Evolutionary conservation across 2,797 vertebrate genomes (phyloP).

Genomic region (Perodicticus potto): DNA sequence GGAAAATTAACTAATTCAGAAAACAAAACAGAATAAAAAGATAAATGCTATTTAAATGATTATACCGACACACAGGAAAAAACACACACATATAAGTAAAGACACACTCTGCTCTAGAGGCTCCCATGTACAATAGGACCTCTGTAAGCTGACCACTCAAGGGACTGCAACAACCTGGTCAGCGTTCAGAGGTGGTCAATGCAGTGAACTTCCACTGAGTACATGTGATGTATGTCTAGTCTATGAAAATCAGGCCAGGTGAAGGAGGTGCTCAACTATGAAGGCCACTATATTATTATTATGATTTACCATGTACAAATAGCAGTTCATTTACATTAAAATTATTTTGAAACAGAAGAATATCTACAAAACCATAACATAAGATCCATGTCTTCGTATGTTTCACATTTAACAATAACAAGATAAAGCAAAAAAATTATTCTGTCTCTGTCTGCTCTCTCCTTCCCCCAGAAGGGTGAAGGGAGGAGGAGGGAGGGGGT

Average conservation of each 20-base stretch:
- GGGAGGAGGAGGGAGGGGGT: too few relatives aligned
- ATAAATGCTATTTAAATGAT: slow-evolving; percentile 12
- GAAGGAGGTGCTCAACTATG: too few relatives aligned
- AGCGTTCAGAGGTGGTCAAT: too few relatives aligned
- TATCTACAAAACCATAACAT: not conserved
- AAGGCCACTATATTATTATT: not conserved
- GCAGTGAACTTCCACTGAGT: too few relatives aligned
- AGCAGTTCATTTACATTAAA: slow-evolving; percentile 7
- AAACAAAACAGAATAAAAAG: slow-evolving; percentile 19
- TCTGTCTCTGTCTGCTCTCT: too few relatives aligned
- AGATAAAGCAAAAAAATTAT: not conserved
- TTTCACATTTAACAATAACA: slow-evolving; percentile 11
- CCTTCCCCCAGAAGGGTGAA: too few relatives aligned
- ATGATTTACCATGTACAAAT: not conserved
- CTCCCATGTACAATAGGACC: not conserved
- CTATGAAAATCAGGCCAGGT: too few relatives aligned
- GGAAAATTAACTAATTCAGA: not conserved
- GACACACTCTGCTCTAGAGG: not conserved
- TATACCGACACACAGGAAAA: not conserved
- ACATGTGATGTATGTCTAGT: too few relatives aligned
- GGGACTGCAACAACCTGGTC: too few relatives aligned
- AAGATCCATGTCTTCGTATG: not conserved
- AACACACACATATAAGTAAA: not conserved
- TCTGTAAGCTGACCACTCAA: too few relatives aligned
- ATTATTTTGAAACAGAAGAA: not conserved